A percentile compares a stretch with the other conserved stretches of the same genome.
These are phyloP conservation scores for Pongo pygmaeus DNA, from an alignment of 2,113 vertebrate species.

Conservation along the genomic window DNA sequence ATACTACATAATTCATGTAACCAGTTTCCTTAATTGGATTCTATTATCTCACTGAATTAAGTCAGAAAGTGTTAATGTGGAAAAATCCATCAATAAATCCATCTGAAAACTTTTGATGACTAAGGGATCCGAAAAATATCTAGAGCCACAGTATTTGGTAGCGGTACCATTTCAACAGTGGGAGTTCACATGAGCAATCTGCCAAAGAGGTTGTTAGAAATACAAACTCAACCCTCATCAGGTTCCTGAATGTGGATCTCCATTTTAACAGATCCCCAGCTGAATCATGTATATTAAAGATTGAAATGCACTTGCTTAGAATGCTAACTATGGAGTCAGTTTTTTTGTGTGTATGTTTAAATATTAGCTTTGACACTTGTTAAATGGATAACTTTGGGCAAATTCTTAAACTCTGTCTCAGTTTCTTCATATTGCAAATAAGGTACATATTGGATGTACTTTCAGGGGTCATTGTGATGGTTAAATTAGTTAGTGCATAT, in stretches of 20 bases:
- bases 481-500: neutral
- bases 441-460: neutral
- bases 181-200: neutral
- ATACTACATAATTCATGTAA: neutral
- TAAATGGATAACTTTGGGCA: neutral
- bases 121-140: neutral
- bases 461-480: neutral
- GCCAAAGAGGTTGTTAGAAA: neutral
- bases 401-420: neutral
- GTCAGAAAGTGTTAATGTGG: neutral
- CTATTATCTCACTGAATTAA: neutral
- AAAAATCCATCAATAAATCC: neutral
- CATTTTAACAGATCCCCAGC: neutral
- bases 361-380: neutral
- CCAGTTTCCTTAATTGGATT: neutral
- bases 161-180: neutral
- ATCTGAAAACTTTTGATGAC: neutral
- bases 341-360: neutral
- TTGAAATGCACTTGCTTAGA: neutral
- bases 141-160: neutral
- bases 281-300: neutral
- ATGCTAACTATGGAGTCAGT: neutral
- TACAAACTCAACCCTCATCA: neutral
- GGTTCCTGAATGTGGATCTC: neutral
- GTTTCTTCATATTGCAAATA: neutral